phyloP scores from a whole-genome alignment of 37 sponge, comb jelly and placozoan species.

The Hormiphora californensis region DNA sequence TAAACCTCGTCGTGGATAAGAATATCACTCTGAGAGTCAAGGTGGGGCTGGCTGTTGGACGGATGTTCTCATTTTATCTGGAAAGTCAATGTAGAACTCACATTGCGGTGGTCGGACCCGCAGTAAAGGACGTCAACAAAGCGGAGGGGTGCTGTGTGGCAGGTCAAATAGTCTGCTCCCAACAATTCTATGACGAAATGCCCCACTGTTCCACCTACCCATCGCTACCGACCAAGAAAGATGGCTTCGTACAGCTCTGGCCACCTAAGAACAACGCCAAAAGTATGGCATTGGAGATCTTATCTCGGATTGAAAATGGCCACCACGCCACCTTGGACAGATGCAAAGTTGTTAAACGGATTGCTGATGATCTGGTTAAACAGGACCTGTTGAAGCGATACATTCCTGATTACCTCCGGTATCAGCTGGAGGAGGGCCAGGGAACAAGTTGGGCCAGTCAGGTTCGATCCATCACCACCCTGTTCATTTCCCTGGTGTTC shows the following conservation, averaged over 20 bases:
- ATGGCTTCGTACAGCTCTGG: slow-evolving; percentile 28
- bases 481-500: slow-evolving; percentile 44
- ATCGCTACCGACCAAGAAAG: no score
- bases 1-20: slow-evolving; percentile 29
- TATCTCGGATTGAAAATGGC: not conserved
- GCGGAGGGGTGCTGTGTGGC: slow-evolving; percentile 37
- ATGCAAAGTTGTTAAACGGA: not conserved
- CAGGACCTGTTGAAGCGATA: slow-evolving; percentile 37
- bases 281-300: not conserved
- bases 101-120: slow-evolving; percentile 31
- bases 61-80: slow-evolving; percentile 29
- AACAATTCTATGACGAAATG: slow-evolving; percentile 37
- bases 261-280: slow-evolving; percentile 38
- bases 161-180: slow-evolving; percentile 16
- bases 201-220: slow-evolving; percentile 1
- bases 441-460: slow-evolving; percentile 23
- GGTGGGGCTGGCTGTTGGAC: slow-evolving; percentile 32
- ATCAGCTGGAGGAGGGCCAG: slow-evolving; percentile 38
- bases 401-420: slow-evolving; percentile 42
- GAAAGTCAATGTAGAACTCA: not conserved
- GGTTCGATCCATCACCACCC: slow-evolving; percentile 14
- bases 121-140: slow-evolving; percentile 47
- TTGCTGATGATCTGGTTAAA: slow-evolving; percentile 18
- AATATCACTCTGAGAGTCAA: slow-evolving; percentile 32
- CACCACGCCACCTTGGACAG: slow-evolving; percentile 19